Evolutionary conservation across 2,113 vertebrate genomes (phyloP).

Genomic region (Boleophthalmus pectinirostris): DNA sequence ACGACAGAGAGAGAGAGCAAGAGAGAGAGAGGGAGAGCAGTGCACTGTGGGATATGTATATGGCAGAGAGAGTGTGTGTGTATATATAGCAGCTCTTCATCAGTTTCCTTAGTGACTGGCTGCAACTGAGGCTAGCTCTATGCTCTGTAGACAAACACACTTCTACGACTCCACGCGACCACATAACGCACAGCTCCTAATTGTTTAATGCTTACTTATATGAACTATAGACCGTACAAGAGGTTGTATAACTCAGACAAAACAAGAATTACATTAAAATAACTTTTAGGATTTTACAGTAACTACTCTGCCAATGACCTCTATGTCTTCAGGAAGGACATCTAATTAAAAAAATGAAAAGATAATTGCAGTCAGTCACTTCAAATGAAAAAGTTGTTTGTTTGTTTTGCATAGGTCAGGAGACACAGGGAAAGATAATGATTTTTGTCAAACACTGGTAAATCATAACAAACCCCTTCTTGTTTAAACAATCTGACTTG

Average conservation of each 20-base stretch:
- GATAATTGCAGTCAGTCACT: neutral
- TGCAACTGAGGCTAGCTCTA: constrained; percentile 44
- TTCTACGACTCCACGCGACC: too few species aligned
- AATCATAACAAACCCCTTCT: too few species aligned
- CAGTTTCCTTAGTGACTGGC: constrained; percentile 73
- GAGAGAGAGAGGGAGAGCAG: constrained; percentile 23
- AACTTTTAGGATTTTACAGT: neutral
- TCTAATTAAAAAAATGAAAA: neutral
- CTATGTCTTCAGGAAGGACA: neutral
- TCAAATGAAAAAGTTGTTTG: neutral
- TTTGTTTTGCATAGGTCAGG: too few species aligned
- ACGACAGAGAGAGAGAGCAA: constrained; percentile 19
- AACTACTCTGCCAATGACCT: neutral
- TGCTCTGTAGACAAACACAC: constrained; percentile 22
- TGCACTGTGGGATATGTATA: constrained; percentile 52
- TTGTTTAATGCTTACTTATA: neutral
- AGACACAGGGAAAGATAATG: too few species aligned
- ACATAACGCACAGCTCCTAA: too few species aligned
- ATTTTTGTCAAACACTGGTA: too few species aligned
- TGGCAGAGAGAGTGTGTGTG: constrained; percentile 29
- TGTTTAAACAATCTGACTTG: too few species aligned
- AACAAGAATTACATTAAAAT: too few species aligned
- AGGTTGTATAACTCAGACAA: too few species aligned
- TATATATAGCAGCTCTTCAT: constrained; percentile 68
- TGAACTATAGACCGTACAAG: too few species aligned